Base-by-base conservation (phyloP, 2,797 vertebrate genomes). In the Enteromius radiatus region DNA sequence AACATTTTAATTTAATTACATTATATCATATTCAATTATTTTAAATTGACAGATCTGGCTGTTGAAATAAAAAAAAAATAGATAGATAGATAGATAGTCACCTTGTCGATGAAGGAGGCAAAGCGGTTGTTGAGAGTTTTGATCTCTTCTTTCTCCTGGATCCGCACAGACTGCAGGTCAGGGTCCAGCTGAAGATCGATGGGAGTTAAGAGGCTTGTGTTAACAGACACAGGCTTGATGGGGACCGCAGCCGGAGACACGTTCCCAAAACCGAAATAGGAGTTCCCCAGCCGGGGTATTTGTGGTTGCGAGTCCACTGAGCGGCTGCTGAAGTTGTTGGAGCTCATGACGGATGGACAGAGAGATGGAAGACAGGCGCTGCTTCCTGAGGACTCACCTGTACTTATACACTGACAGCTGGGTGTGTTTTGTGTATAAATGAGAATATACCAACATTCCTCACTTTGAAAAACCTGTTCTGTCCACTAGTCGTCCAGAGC, bases 61-160 rank as follows among this genome's bases (percentile, higher is more conserved):
- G 36, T 21, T 23, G 36, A 41, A 10, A 41, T n/a, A 41, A 41
- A 47, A 47, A 15, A 45, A 45, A 15, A 47, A 17, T 19, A 19
- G 1, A 10, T 3, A 54, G 52, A n/a, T 10, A 54, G 52, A 54
- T 10, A 54, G 21, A 54, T 11, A 56, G 21, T 92, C 89, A 97
- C 96, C 95, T 96, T 96, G 85, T 98, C 94, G 5, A 99, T 98
- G 92, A 96, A 94, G 76, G 93, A 91, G 31, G 87, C 96, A 12
- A 99, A 99, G 26, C 92, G 95, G 87, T 98, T 96, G 93, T 98
- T 99, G 71, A 98, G 96, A 0, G 6, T 88, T 93, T 97, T 98
- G 90, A 99, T 97, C 90, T 98, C 94, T 54, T 98, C 96, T 89
- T 97, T 98, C 91, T 98, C 97, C 75, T 96, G 90, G 76, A 76